A percentile compares a stretch with the other conserved stretches of the same genome.
phyloP scores from a whole-genome alignment of 2,113 vertebrate genomes.

The Tragelaphus imberbis region DNA sequence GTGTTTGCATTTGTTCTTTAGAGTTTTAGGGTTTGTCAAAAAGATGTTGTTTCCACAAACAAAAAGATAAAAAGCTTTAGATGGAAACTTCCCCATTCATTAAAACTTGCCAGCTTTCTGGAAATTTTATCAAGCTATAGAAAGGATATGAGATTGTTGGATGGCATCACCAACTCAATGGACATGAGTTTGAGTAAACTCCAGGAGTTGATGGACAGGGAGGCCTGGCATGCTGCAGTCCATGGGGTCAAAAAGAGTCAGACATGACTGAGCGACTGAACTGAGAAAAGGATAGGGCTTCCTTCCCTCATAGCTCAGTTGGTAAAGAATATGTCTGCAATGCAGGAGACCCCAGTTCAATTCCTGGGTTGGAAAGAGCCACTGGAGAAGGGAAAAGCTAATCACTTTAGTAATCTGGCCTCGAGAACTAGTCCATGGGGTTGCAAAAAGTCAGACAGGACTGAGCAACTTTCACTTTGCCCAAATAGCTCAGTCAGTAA shows the following conservation, averaged over 20 bases:
- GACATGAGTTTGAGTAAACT: not conserved
- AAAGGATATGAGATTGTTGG: not conserved
- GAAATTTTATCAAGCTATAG: not conserved
- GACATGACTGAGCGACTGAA: not conserved
- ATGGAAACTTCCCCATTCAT: not conserved
- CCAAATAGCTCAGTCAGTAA: slow-evolving; percentile 81
- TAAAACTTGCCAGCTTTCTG: not conserved
- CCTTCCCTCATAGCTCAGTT: not conserved
- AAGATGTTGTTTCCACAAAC: not conserved
- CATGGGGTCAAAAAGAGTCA: accelerated
- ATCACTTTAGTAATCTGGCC: not conserved
- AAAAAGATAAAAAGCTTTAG: not conserved
- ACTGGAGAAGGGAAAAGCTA: not conserved
- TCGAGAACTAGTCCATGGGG: not conserved
- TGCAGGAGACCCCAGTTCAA: not conserved
- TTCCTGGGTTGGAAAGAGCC: not conserved
- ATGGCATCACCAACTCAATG: not conserved
- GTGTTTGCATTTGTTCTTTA: slow-evolving; percentile 15
- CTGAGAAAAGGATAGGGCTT: not conserved
- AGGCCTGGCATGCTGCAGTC: not conserved
- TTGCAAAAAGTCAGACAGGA: not conserved
- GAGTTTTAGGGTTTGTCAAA: not conserved
- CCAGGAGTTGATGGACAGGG: not conserved
- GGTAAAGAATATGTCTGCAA: not conserved
- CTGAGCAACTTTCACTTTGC: not conserved